phyloP scores from a whole-genome alignment of 2,113 vertebrate genomes.

The Otocyon megalotis region DNA sequence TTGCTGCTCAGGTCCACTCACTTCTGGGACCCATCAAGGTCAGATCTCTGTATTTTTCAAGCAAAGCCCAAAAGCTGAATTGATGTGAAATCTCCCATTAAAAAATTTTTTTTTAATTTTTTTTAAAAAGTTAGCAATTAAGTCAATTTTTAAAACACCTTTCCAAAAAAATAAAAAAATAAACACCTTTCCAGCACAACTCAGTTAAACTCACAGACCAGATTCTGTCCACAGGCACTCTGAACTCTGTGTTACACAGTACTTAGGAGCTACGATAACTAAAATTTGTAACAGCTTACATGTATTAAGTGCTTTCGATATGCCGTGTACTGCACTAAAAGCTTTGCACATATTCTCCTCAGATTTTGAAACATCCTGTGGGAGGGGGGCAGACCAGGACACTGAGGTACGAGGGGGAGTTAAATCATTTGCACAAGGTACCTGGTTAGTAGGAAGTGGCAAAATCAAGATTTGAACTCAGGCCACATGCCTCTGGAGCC shows the following conservation, averaged over 20 bases:
- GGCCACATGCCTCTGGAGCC: neutral
- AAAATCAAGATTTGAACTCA: neutral
- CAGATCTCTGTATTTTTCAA: neutral
- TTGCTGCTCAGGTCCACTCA: neutral
- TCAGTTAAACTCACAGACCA: neutral
- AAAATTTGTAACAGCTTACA: neutral
- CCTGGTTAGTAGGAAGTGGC: neutral
- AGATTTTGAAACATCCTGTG: neutral
- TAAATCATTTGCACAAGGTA: neutral
- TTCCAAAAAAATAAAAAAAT: too few relatives aligned
- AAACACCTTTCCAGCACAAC: neutral
- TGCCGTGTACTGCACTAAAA: neutral
- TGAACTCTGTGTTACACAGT: neutral
- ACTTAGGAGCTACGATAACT: neutral
- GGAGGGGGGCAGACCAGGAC: neutral
- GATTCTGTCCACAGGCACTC: neutral
- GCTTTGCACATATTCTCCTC: too few relatives aligned
- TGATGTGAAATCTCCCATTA: neutral
- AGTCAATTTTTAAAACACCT: neutral
- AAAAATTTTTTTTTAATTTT: neutral
- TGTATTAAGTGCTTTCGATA: neutral
- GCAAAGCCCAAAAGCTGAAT: neutral
- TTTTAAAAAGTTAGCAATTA: neutral
- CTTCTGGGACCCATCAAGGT: neutral
- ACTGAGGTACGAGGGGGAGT: neutral